These are phyloP conservation scores for Polyploca ridens DNA, from an alignment of 2,888 invertebrate genomes.

Conservation along the genomic window DNA sequence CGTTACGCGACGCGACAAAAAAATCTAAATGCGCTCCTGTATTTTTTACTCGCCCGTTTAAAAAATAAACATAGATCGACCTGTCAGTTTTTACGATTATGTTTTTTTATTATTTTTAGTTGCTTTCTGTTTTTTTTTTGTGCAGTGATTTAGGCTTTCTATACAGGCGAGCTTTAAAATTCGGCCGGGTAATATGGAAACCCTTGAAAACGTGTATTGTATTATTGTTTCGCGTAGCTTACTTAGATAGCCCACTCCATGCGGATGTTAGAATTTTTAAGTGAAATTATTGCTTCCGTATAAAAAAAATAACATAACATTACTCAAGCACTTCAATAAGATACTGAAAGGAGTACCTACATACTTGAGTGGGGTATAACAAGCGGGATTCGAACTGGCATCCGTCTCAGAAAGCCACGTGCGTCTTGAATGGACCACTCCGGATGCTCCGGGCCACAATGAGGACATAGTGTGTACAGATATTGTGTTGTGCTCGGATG, in stretches of 20 bases:
- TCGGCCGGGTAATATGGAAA: too few relatives aligned
- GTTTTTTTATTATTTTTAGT: constrained; percentile 17
- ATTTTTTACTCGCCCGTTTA: constrained; percentile 44
- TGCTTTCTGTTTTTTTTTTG: constrained; percentile 14
- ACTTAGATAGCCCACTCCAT: too few relatives aligned
- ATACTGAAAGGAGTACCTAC: constrained; percentile 13
- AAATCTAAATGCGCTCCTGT: constrained; percentile 46
- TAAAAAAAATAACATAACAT: background rate
- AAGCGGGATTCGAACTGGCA: constrained; percentile 54
- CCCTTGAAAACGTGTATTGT: too few relatives aligned
- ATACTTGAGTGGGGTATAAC: constrained; percentile 44
- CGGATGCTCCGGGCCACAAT: constrained; percentile 71
- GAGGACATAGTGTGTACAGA: constrained; percentile 42
- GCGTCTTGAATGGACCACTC: constrained; percentile 71
- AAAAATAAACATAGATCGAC: constrained; percentile 51
- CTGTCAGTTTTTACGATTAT: constrained; percentile 29
- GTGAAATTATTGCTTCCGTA: too few relatives aligned
- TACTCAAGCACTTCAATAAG: constrained; percentile 16
- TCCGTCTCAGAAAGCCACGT: constrained; percentile 73
- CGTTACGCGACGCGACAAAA: constrained; percentile 69
- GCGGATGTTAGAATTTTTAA: too few relatives aligned
- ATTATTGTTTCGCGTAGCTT: too few relatives aligned
- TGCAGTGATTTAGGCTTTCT: constrained; percentile 15
- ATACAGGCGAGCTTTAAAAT: background rate
- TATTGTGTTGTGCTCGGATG: constrained; percentile 41